These are phyloP conservation scores for Pseudotriccus pelzelni DNA, from an alignment of 2,797 vertebrate species.

Conservation along the genomic window DNA sequence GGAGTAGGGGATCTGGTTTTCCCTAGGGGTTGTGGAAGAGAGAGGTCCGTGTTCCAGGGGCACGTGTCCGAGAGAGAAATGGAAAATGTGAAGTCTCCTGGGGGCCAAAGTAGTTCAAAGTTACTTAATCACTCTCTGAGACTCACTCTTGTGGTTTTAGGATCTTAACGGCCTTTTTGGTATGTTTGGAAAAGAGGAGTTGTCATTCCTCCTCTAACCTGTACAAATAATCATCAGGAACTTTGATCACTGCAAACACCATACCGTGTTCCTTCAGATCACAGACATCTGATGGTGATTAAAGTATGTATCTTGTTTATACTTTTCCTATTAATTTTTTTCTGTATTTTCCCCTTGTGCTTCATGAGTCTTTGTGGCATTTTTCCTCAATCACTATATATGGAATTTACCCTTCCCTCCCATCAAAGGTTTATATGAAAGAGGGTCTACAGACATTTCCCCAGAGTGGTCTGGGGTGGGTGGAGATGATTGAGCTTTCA, in stretches of 20 bases:
- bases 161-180: background rate
- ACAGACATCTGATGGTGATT: slow-evolving; percentile 33
- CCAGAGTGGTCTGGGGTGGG: background rate
- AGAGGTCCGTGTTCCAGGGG: background rate
- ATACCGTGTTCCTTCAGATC: background rate
- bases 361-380: background rate
- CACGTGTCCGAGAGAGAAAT: background rate
- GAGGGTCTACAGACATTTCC: background rate
- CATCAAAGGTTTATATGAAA: background rate
- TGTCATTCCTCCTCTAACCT: slow-evolving; percentile 46
- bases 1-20: background rate
- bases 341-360: background rate
- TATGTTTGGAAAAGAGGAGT: slow-evolving; percentile 52
- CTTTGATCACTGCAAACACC: slow-evolving; percentile 39
- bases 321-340: background rate
- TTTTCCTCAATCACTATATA: background rate
- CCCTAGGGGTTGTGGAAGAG: background rate
- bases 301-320: slow-evolving; percentile 17
- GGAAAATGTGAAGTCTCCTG: slow-evolving; percentile 20
- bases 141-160: slow-evolving; percentile 4
- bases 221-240: slow-evolving; percentile 49
- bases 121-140: slow-evolving; percentile 57
- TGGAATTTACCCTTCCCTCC: background rate
- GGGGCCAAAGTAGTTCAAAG: slow-evolving; percentile 37
- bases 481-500: slow-evolving; percentile 1